Conservation (phyloP, 1,140 invertebrate genomes). For the Diorhabda sublineata region DNA sequence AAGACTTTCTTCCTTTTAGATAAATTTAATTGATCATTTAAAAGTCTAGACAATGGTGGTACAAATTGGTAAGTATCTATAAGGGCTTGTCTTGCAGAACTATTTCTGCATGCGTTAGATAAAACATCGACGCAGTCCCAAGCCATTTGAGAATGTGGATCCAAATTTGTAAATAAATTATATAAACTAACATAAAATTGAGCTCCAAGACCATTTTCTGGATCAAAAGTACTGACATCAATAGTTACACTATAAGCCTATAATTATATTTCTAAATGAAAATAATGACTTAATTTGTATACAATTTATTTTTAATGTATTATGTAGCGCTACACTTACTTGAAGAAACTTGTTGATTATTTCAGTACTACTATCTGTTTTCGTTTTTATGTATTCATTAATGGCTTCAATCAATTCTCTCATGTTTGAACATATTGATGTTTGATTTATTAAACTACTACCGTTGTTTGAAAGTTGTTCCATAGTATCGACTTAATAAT, state of each 20-base stretch:
- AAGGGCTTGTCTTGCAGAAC: constrained; percentile 54
- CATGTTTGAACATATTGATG: constrained; percentile 39
- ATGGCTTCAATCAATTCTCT: constrained; percentile 48
- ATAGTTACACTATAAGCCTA: constrained; percentile 50
- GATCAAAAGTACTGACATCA: constrained; percentile 54
- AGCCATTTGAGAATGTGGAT: constrained; percentile 40
- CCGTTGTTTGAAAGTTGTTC: constrained; percentile 7
- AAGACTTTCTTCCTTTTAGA: constrained; percentile 54
- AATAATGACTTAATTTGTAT: not conserved
- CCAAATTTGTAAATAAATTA: constrained; percentile 45
- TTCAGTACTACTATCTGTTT: constrained; percentile 45
- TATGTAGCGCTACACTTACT: constrained; percentile 36
- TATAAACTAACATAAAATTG: constrained; percentile 56
- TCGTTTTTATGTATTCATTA: constrained; percentile 47
- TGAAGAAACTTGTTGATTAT: constrained; percentile 51
- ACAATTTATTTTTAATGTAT: too few species aligned
- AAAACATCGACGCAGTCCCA: constrained; percentile 63
- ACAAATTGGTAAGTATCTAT: constrained; percentile 67
- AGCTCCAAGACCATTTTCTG: constrained; percentile 46
- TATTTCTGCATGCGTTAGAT: constrained; percentile 56
- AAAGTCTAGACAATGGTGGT: constrained; percentile 56
- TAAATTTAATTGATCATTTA: constrained; percentile 52
- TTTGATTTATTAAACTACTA: constrained; percentile 6
- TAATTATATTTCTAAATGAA: constrained; percentile 16
- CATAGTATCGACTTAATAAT: not conserved